Percentiles rank a stretch among this genome's conserved stretches.
phyloP scores from a whole-genome alignment of 2,888 invertebrate species.

The Acronicta aceris region DNA sequence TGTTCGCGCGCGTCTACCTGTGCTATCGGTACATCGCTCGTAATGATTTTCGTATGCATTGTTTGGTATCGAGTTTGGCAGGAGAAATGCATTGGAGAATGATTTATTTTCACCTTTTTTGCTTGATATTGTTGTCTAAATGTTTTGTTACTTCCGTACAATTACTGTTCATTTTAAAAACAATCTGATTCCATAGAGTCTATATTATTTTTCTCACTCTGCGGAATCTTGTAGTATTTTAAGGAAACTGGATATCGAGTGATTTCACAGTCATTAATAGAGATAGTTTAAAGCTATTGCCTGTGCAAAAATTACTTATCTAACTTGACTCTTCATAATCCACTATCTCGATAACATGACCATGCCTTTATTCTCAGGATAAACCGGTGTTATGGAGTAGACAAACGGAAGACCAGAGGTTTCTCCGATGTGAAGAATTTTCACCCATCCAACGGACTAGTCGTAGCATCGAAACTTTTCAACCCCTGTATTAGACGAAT shows the following conservation, averaged over 20 bases:
- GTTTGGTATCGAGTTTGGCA: constrained; percentile 42
- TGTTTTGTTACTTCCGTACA: constrained; percentile 25
- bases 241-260: not conserved
- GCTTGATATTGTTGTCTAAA: not conserved
- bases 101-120: constrained; percentile 35
- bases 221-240: not conserved
- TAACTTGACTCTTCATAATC: too few relatives aligned
- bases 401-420: too few relatives aligned
- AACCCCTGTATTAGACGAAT: constrained; percentile 32
- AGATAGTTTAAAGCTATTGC: too few relatives aligned
- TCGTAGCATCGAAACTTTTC: not conserved
- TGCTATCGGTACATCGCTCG: constrained; percentile 72
- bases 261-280: not conserved
- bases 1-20: constrained; percentile 83
- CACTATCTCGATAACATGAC: too few relatives aligned
- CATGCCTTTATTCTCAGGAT: too few relatives aligned
- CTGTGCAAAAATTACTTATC: too few relatives aligned
- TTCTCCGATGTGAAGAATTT: too few relatives aligned
- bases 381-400: too few relatives aligned
- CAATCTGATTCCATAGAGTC: not conserved
- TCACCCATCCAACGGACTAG: too few relatives aligned
- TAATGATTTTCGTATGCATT: constrained; percentile 57
- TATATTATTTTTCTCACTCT: not conserved
- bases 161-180: not conserved
- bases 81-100: constrained; percentile 33